Percentiles rank a stretch among this genome's conserved stretches.
phyloP scores from a whole-genome alignment of 1,140 invertebrate genomes.

The Doryteuthis pealeii region DNA sequence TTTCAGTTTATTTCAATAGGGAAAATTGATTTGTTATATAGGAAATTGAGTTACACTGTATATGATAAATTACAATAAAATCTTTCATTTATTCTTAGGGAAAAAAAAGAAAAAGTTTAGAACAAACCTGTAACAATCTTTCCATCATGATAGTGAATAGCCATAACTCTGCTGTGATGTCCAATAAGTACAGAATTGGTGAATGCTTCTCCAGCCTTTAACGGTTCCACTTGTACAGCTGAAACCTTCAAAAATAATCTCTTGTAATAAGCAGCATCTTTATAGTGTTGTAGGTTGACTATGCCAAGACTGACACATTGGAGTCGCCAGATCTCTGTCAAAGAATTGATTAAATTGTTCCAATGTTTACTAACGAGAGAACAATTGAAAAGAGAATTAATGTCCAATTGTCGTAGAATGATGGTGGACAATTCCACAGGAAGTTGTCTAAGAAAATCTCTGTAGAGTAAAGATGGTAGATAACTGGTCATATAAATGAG shows the following conservation, averaged over 20 bases:
- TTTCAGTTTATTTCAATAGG: too few relatives aligned
- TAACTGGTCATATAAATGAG: not conserved
- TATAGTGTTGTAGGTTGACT: too few relatives aligned
- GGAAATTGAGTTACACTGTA: too few relatives aligned
- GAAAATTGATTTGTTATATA: too few relatives aligned
- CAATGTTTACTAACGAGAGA: not conserved
- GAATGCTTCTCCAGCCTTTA: conserved; percentile 26
- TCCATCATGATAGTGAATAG: conserved; percentile 28
- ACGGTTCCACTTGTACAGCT: not conserved
- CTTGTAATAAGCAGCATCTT: not conserved
- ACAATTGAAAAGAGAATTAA: not conserved
- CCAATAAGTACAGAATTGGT: conserved; percentile 27
- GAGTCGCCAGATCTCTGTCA: not conserved
- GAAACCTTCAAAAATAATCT: not conserved
- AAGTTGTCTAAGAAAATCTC: not conserved
- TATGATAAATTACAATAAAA: too few relatives aligned
- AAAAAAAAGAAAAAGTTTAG: too few relatives aligned
- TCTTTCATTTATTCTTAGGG: too few relatives aligned
- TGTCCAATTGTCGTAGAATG: not conserved
- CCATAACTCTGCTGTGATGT: conserved; percentile 39
- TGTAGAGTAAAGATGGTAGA: not conserved
- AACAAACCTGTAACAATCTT: conserved; percentile 36
- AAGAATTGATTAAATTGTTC: not conserved
- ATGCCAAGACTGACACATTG: not conserved
- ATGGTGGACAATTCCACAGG: not conserved